phyloP scores from a whole-genome alignment of 35 echinoderm and acorn worm genomes.

The Holothuria glaberrima region DNA sequence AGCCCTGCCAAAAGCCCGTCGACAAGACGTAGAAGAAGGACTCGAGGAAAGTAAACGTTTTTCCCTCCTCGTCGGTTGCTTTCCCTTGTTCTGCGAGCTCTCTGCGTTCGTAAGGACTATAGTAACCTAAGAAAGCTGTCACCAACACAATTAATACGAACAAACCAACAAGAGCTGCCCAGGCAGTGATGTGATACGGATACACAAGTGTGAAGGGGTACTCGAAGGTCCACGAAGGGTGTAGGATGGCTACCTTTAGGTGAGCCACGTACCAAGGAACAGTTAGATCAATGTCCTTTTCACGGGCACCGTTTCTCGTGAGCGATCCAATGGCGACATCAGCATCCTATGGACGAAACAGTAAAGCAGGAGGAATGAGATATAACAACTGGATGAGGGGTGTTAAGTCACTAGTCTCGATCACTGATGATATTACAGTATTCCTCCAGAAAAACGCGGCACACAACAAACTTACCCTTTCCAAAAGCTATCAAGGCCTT shows the following conservation, averaged over 20 bases:
- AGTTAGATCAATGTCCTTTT: conserved; percentile 74
- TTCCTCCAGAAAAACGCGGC: too few relatives aligned
- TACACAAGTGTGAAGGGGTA: conserved; percentile 67
- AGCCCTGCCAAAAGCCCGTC: conserved; percentile 61
- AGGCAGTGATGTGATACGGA: conserved; percentile 59
- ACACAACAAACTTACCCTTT: too few relatives aligned
- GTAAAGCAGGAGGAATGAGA: too few relatives aligned
- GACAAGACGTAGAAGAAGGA: conserved; percentile 50
- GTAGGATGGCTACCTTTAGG: conserved; percentile 60
- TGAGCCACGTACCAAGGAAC: conserved; percentile 29
- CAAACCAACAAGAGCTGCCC: conserved; percentile 66
- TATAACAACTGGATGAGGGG: too few relatives aligned
- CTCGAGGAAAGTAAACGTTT: conserved; percentile 69
- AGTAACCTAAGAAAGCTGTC: conserved; percentile 50
- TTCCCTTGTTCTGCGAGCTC: conserved; percentile 30
- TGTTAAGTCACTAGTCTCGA: too few relatives aligned
- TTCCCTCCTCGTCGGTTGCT: conserved; percentile 50
- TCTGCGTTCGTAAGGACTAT: conserved; percentile 66
- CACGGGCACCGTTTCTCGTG: conserved; percentile 46
- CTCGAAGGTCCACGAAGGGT: conserved; percentile 65
- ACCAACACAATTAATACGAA: conserved; percentile 52
- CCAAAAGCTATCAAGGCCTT: too few relatives aligned
- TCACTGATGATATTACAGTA: too few relatives aligned
- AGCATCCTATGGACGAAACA: conserved; percentile 56
- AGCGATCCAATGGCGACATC: conserved; percentile 76